Evolutionary conservation across 2,113 vertebrate species (phyloP), one percentile per base, ranked within the genome.

Genomic region (Eolophus roseicapilla): DNA sequence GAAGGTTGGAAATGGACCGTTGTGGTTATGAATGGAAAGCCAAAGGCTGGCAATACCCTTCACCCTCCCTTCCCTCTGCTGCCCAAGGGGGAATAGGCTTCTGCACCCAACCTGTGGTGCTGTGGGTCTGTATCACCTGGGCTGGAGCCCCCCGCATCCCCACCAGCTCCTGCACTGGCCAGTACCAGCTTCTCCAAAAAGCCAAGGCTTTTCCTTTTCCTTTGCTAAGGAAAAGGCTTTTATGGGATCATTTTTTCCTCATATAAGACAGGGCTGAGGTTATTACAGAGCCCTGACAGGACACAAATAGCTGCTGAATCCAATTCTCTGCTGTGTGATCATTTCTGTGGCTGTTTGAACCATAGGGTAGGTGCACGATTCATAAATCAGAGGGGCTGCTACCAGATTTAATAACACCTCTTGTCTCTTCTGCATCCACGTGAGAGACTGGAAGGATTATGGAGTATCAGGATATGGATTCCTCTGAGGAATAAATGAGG

Each of bases 341-440:
- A 0, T 81, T 55, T 14, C 64, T 17, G 77, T 6, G 41, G 35
- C 77, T 33, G 46, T 20, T 43, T 33, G 46, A 44, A 33, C 43
- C 39, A 31, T 1, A 2, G 28, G 52, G 44, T 44, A 29, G 63
- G 63, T 20, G 43, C 52, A 5, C 3, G 2, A 2, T 49, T 11
- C 3, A 1, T 49, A 28, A 69, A 65, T 21, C 71, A 46, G 44
- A 73, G 44, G 44, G 35, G 57, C 75, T 55, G 2, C 43, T 46
- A 1, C 75, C 25, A 8, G 14, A 0, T 39, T 13, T 35, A 37
- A 1, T 13, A 29, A 47, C 59, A 7, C 15, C 79, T 24, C 63
- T 2, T 10, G 35, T 20, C 44, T 25, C 69, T 46, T 39, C 63
- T 52, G 62, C 35, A 6, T 37, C 84, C 33, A 0, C 1, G 23